These are phyloP conservation scores for Phaethornis superciliosus DNA, from an alignment of 2,113 vertebrate species.

Conservation along the genomic window DNA sequence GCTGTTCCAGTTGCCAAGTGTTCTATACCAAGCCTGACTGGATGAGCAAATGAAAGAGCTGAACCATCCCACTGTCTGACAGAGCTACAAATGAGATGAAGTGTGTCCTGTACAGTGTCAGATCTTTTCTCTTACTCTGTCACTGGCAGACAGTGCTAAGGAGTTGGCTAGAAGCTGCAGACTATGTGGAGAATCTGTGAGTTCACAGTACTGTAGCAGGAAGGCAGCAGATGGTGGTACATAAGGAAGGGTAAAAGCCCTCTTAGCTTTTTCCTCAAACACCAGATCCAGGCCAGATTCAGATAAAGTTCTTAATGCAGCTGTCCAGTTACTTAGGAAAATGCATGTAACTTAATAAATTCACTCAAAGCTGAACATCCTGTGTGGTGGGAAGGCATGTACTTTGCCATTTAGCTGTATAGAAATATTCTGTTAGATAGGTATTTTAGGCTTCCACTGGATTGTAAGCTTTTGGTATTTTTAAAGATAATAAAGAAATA, in stretches of 20 bases:
- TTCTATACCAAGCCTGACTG: neutral
- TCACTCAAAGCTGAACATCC: neutral
- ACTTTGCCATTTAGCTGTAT: neutral
- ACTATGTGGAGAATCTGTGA: rapidly evolving
- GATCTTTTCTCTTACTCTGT: neutral
- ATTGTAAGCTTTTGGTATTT: neutral
- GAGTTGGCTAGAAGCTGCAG: neutral
- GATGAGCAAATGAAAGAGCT: neutral
- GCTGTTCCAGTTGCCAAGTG: neutral
- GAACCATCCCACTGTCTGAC: neutral
- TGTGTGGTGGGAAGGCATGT: neutral
- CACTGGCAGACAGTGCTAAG: neutral
- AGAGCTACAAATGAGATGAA: neutral
- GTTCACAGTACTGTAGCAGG: neutral
- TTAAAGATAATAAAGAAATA: neutral
- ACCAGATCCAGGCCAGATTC: neutral
- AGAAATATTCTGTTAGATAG: neutral
- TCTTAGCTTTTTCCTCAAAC: neutral
- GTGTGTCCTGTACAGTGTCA: neutral
- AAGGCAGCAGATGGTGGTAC: neutral
- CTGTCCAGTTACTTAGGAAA: neutral
- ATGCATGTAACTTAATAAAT: neutral
- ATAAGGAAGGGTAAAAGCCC: neutral
- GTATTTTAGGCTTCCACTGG: neutral
- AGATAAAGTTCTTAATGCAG: neutral